These are phyloP conservation scores for Hystrix cristata DNA, from an alignment of 2,113 vertebrate species.

Conservation along the genomic window DNA sequence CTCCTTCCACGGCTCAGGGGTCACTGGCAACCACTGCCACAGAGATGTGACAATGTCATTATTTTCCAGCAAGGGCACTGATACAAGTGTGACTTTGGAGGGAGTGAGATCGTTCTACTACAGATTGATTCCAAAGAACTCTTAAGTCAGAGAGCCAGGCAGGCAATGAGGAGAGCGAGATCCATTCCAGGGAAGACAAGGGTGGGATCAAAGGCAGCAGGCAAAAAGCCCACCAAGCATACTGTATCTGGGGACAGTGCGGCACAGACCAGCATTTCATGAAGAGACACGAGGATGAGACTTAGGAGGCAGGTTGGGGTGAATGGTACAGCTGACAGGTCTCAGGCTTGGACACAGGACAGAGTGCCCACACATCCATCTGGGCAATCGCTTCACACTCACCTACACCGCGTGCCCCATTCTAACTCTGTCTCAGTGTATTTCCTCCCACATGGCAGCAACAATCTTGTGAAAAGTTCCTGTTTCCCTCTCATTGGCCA, in stretches of 20 bases:
- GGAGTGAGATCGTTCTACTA: neutral
- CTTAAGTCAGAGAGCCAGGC: neutral
- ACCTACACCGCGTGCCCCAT: neutral
- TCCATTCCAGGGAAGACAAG: neutral
- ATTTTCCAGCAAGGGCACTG: neutral
- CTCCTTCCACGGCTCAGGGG: neutral
- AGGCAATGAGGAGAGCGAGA: neutral
- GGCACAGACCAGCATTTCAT: neutral
- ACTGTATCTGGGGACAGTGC: no score
- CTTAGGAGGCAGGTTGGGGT: neutral
- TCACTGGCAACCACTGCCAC: constrained; percentile 4
- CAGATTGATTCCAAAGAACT: no score
- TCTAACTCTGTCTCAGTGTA: neutral
- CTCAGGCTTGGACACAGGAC: neutral
- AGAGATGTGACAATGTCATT: neutral
- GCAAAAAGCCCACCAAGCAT: neutral
- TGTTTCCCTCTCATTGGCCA: neutral
- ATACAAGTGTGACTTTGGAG: neutral
- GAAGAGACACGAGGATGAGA: neutral
- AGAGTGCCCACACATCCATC: neutral
- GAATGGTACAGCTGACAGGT: neutral
- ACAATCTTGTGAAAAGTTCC: neutral
- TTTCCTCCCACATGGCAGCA: neutral
- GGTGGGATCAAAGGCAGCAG: neutral
- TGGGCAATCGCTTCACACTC: neutral